Conservation (phyloP, 2,888 invertebrate genomes). For the Folsomia candida region DNA sequence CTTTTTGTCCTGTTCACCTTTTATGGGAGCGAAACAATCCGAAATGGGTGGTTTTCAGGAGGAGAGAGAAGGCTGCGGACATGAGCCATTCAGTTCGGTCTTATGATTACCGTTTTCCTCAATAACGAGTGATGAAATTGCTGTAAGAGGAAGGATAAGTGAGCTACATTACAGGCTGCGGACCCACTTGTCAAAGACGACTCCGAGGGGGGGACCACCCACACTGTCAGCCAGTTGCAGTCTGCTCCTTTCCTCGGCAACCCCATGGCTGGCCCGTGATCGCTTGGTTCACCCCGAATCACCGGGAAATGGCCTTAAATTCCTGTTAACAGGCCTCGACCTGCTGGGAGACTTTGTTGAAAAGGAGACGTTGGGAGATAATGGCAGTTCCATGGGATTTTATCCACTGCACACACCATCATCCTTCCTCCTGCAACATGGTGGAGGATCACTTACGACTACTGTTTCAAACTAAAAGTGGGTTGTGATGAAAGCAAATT, state of each 20-base stretch:
- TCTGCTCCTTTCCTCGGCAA: no score
- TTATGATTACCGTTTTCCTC: conserved; percentile 52
- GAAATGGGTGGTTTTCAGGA: conserved; percentile 25
- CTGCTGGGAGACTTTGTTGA: neutral
- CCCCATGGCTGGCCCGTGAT: neutral
- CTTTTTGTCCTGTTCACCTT: neutral
- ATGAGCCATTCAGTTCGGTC: conserved; percentile 44
- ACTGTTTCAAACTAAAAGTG: neutral
- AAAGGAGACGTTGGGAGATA: neutral
- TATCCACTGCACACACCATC: neutral
- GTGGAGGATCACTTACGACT: no score
- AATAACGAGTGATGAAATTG: conserved; percentile 51
- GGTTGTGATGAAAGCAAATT: conserved; percentile 4
- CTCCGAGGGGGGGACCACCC: neutral
- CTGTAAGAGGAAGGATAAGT: conserved; percentile 43
- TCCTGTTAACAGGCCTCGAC: neutral
- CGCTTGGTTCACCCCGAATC: neutral
- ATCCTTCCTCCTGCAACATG: no score
- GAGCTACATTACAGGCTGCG: conserved; percentile 2
- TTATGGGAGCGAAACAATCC: conserved; percentile 17
- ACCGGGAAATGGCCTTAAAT: neutral
- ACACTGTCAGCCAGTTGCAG: neutral
- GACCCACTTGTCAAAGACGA: conserved; percentile 9
- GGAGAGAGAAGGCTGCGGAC: conserved; percentile 10
- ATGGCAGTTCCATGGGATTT: neutral